Conservation (phyloP, 2,888 invertebrate species). For the Eupeodes luniger region DNA sequence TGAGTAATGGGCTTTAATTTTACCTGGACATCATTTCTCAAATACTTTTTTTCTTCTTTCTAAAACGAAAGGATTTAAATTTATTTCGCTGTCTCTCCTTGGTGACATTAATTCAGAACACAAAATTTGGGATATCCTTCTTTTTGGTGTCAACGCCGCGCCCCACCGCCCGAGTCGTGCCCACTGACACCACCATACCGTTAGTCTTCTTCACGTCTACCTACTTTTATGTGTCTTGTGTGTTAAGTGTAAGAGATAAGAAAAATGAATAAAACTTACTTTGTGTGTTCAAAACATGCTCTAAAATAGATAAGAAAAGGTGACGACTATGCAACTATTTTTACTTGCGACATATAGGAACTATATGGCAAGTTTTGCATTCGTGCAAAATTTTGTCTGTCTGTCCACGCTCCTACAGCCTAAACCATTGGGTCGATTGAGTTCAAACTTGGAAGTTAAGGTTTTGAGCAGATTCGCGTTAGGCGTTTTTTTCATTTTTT, state of each 20-base stretch:
- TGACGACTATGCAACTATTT: background rate
- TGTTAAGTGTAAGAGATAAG: background rate
- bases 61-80: conserved; percentile 16
- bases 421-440: too few species aligned
- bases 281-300: background rate
- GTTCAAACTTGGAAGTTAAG: too few species aligned
- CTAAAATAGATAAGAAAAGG: background rate
- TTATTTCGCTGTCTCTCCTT: conserved; percentile 30
- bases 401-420: too few species aligned
- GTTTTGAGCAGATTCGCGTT: too few species aligned
- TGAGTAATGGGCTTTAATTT: conserved; percentile 58
- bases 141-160: conserved; percentile 9
- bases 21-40: conserved; percentile 52
- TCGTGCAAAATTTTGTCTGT: too few species aligned
- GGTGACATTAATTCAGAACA: conserved; percentile 42
- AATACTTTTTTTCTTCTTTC: background rate
- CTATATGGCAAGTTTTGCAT: too few species aligned
- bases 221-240: background rate
- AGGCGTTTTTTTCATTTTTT: too few species aligned
- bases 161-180: background rate
- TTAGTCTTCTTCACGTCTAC: background rate
- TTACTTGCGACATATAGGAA: too few species aligned
- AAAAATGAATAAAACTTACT: background rate
- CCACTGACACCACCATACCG: background rate
- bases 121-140: conserved; percentile 46